phyloP scores from a whole-genome alignment of 2,113 vertebrate genomes.

The Callospermophilus lateralis region DNA sequence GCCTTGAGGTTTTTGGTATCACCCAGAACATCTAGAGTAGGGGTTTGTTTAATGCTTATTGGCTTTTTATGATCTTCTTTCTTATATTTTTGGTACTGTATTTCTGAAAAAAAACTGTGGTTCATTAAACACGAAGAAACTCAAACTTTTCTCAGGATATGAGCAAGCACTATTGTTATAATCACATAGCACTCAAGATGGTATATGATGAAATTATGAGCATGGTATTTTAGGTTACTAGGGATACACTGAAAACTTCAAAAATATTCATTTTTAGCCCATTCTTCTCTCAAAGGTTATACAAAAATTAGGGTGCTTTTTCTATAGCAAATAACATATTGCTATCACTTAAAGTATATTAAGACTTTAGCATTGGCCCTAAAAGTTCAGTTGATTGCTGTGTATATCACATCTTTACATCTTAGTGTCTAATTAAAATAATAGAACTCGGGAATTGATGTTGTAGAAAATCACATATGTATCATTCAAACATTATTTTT shows the following conservation, averaged over 20 bases:
- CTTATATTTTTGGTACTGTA: background rate
- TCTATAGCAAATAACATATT: background rate
- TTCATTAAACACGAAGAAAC: background rate
- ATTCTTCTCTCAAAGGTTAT: background rate
- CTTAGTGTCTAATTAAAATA: background rate
- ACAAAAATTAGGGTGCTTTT: constrained; percentile 44
- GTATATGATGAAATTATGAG: background rate
- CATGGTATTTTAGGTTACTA: background rate
- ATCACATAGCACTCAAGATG: background rate
- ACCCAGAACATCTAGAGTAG: background rate
- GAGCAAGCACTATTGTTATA: background rate
- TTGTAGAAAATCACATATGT: background rate
- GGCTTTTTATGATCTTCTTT: background rate
- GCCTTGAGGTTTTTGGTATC: background rate
- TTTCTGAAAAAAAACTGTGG: background rate
- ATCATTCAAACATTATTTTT: background rate
- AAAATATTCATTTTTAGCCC: constrained; percentile 3
- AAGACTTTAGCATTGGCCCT: background rate
- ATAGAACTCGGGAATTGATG: background rate
- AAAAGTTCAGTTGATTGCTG: background rate
- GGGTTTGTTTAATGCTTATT: background rate
- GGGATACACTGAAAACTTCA: background rate
- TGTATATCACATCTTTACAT: background rate
- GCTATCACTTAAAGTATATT: background rate
- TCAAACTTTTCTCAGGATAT: background rate